Base-by-base conservation (phyloP, 2,113 vertebrate species). In the Pipra filicauda region DNA sequence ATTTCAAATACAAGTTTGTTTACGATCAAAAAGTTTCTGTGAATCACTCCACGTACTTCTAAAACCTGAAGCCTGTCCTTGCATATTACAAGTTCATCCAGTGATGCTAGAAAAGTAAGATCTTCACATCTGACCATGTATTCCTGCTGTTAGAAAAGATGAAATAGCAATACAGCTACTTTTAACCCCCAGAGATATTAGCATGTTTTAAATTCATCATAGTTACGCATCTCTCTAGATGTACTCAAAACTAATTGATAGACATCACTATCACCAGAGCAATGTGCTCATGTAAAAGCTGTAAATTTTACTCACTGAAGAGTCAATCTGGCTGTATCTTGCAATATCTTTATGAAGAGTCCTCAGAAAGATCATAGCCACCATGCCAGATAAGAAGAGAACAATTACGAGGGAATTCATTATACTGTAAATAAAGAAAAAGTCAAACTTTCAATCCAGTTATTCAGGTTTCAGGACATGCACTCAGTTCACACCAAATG, bases 381-480 rank as follows among this genome's bases (percentile, higher is more conserved):
- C 98, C 98, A 99, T 99, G 55, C 98, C 99, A 89, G 98, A 99
- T 75, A 99, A 98, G 97, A 99, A 99, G 49, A 99, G 98, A 86
- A 99, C 98, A 70, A 99, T 98, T 84, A 99, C 98, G 35, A 99
- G 97, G 41, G 98, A 99, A 97, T 99, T 99, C 98, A 99, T 98
- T 82, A 99, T 99, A 94, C 99, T 99, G 95, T 33, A 97, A 72
- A 82, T 67, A 95, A 61, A 94, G 88, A 93, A 91, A 52, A 81
- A 72, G 13, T 35, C 30, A 69, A 78, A 74, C 11, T 91, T 95
- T 92, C 73, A 95, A 44, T 70, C 15, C 22, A 21, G 24, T 82
- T 55, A 17, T 20, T 92, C 77, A 92, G 16, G 37, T 80, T 90
- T 76, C 48, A 84, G 43, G 35, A 48, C 14, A 37, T 0, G 9